Evolutionary conservation across 2,888 invertebrate genomes (phyloP).

Genomic region (Nipponacmea schrenckii): DNA sequence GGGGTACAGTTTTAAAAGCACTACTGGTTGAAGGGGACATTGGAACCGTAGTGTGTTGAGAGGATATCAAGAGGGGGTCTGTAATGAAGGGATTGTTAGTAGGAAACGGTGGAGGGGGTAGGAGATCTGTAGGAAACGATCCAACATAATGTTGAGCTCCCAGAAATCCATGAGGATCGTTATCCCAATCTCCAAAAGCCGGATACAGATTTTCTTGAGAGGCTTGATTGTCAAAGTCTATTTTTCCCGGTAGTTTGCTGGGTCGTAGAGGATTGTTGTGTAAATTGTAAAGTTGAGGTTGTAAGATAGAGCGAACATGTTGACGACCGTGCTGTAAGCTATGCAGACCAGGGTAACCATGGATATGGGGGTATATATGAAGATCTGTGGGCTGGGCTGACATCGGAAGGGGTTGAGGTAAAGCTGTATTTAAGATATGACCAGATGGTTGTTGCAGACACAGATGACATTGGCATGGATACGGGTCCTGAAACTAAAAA

Average conservation of each 20-base stretch:
- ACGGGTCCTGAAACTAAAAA: slow-evolving; percentile 1
- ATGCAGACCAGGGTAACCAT: slow-evolving; percentile 51
- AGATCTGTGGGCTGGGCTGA: slow-evolving; percentile 60
- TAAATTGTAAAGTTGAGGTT: slow-evolving; percentile 64
- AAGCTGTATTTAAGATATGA: slow-evolving; percentile 58
- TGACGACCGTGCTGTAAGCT: slow-evolving; percentile 31
- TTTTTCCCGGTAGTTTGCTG: slow-evolving; percentile 51
- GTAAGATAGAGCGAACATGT: slow-evolving; percentile 53
- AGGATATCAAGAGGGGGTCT: slow-evolving; percentile 37
- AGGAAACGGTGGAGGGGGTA: slow-evolving; percentile 56
- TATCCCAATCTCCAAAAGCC: slow-evolving; percentile 66
- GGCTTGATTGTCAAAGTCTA: slow-evolving; percentile 62
- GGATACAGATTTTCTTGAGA: slow-evolving; percentile 63
- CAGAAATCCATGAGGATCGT: slow-evolving; percentile 54
- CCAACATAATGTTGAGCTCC: slow-evolving; percentile 41
- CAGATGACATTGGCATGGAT: slow-evolving; percentile 65
- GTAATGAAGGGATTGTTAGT: slow-evolving; percentile 44
- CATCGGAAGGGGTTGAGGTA: slow-evolving; percentile 57
- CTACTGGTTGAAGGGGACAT: slow-evolving; percentile 40
- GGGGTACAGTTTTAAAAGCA: slow-evolving; percentile 47
- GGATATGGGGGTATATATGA: slow-evolving; percentile 65
- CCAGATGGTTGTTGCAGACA: slow-evolving; percentile 61
- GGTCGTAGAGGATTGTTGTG: slow-evolving; percentile 44
- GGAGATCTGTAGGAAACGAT: slow-evolving; percentile 50
- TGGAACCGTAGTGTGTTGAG: slow-evolving; percentile 24